A percentile compares a stretch with the other conserved stretches of the same genome.
Evolutionary conservation across 1,140 invertebrate species (phyloP).

Genomic region (Camponotus pennsylvanicus): DNA sequence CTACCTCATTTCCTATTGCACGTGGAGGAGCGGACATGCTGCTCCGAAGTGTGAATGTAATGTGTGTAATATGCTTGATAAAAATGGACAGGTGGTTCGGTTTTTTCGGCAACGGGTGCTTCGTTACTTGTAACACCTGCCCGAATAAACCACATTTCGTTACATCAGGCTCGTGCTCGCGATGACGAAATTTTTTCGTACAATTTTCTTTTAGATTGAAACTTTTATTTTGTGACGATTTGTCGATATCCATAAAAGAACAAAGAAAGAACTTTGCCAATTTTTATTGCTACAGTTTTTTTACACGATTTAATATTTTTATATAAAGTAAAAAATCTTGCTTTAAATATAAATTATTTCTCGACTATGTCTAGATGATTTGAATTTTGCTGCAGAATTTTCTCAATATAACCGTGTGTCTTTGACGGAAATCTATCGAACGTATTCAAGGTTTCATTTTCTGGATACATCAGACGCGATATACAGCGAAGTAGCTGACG

Average conservation of each 20-base stretch:
- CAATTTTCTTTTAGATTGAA: constrained; percentile 10
- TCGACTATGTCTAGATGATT: neutral
- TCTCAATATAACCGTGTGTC: neutral
- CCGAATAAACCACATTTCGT: constrained; percentile 66
- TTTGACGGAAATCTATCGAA: constrained; percentile 12
- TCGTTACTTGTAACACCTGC: constrained; percentile 75
- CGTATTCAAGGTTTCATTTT: constrained; percentile 32
- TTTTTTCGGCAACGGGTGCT: constrained; percentile 71
- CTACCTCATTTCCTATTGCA: constrained; percentile 31
- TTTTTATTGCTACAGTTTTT: neutral
- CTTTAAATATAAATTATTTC: constrained; percentile 11
- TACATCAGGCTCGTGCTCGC: constrained; percentile 65
- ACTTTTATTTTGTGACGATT: neutral
- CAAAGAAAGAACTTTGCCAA: neutral
- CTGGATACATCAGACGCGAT: neutral
- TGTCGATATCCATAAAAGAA: neutral
- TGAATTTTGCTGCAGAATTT: neutral
- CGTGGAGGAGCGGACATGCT: constrained; percentile 24
- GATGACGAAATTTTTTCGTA: constrained; percentile 33
- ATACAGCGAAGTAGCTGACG: constrained; percentile 2
- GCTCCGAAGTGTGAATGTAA: constrained; percentile 73
- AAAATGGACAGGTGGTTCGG: constrained; percentile 78
- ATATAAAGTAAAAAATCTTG: neutral
- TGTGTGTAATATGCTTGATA: constrained; percentile 68
- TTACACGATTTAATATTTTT: neutral